These are phyloP conservation scores for Sinella curviseta DNA, from an alignment of 1,140 invertebrate species.

Conservation along the genomic window DNA sequence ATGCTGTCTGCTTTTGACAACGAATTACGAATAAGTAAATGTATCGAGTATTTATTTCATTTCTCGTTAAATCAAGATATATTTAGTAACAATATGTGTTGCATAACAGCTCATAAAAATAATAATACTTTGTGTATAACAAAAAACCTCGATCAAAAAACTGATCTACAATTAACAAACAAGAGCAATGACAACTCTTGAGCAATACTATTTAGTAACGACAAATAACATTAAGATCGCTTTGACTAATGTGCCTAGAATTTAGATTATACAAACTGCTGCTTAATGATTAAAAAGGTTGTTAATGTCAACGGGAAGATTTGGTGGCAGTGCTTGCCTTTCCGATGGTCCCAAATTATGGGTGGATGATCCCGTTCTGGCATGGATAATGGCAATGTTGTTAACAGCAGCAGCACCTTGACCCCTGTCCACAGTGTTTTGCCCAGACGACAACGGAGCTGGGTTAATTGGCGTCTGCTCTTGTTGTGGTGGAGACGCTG, in stretches of 20 bases:
- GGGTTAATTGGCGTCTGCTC: not conserved
- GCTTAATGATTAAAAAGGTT: too few relatives aligned
- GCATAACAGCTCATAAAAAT: too few relatives aligned
- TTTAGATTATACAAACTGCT: not conserved
- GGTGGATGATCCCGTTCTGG: not conserved
- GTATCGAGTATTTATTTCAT: too few relatives aligned
- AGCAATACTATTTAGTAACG: too few relatives aligned
- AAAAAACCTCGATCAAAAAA: not conserved
- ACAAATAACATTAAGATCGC: too few relatives aligned
- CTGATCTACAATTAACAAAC: not conserved
- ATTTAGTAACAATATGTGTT: too few relatives aligned
- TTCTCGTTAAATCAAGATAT: too few relatives aligned
- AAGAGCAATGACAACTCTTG: too few relatives aligned
- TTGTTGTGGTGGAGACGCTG: not conserved
- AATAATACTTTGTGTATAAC: too few relatives aligned
- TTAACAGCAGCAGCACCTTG: conserved; percentile 12
- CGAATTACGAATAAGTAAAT: too few relatives aligned
- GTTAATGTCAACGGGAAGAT: not conserved
- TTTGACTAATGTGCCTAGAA: too few relatives aligned
- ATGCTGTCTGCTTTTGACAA: too few relatives aligned
- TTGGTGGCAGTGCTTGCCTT: not conserved
- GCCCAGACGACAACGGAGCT: not conserved
- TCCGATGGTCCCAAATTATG: not conserved
- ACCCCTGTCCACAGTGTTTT: not conserved
- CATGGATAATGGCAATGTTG: conserved; percentile 19